Base-by-base conservation (phyloP, 2,888 invertebrate species). In the Abrostola triplasia region DNA sequence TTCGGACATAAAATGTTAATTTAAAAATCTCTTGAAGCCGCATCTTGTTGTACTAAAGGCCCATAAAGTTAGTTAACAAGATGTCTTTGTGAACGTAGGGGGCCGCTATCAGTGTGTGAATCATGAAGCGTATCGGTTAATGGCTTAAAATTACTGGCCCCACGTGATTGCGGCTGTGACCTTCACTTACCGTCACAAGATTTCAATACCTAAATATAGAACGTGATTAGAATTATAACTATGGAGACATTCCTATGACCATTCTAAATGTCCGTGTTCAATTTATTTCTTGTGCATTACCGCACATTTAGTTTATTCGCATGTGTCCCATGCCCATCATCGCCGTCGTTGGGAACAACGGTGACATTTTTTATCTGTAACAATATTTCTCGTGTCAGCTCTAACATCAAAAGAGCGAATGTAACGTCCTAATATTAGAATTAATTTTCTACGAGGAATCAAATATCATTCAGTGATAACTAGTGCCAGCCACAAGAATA, bases 401-500 rank as follows among this genome's bases (percentile, higher is more conserved):
- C 53, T 73, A 66, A 70, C 73, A 80, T 68, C 80, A 81, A 79
- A 84, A 79, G 79, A 67, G 63, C 73, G 77, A 84, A 87, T 87
- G 86, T 86, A 86, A 87, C 82, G 72, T 66, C 69, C 85, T 92
- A 92, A 91, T 91, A 88, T 89, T 91, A 93, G 90, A 91, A 85
- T 88, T 87, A 88, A 91, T 90, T 91, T 91, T 83, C 86, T 85
- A 88, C 81, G 84, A 81, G 82, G 89, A 88, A 92, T 92, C 92
- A 90, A 89, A 92, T 91, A 89, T 88, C 91, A 84, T 87, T 85
- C 86, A 83, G 84, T 90, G 88, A 90, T 90, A 89, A 87, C 88
- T 82, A 85, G 88, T 88, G 90, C 90, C 92, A 91, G 88, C 86
- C 85, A 85, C 83, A 82, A 83, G 87, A 88, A 88, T 84, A 87